Evolutionary conservation across 2,888 invertebrate genomes (phyloP).

Genomic region (Sarcophaga carnaria): DNA sequence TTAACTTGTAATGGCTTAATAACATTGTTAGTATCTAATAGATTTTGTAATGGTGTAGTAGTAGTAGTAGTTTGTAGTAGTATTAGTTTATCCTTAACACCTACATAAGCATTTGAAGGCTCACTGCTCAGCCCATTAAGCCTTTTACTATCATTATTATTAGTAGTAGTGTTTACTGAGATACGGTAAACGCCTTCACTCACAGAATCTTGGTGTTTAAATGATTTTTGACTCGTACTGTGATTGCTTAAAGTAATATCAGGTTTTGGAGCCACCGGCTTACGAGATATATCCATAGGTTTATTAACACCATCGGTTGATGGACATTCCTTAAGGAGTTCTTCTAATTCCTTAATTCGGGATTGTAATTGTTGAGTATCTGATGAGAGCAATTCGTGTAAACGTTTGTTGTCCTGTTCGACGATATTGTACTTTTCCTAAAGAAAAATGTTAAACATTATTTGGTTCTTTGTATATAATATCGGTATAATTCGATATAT

Average conservation of each 20-base stretch:
- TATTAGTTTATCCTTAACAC: slow-evolving; percentile 54
- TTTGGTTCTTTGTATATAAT: not conserved
- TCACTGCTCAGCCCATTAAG: slow-evolving; percentile 48
- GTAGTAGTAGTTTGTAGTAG: slow-evolving; percentile 55
- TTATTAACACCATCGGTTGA: slow-evolving; percentile 71
- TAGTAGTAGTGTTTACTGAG: slow-evolving; percentile 78
- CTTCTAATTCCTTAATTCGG: slow-evolving; percentile 71
- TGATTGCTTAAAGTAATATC: slow-evolving; percentile 46
- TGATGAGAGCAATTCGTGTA: slow-evolving; percentile 75
- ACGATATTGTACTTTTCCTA: slow-evolving; percentile 78
- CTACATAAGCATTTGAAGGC: slow-evolving; percentile 53
- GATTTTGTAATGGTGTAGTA: slow-evolving; percentile 53
- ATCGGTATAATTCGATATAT: too few species aligned
- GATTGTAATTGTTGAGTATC: slow-evolving; percentile 61
- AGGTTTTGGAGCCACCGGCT: slow-evolving; percentile 52
- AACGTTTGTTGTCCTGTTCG: slow-evolving; percentile 77
- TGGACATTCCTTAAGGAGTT: slow-evolving; percentile 72
- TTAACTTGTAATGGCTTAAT: slow-evolving; percentile 61
- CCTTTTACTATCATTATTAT: slow-evolving; percentile 59
- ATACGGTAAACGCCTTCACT: slow-evolving; percentile 81
- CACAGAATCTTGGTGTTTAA: slow-evolving; percentile 80
- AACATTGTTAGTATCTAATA: slow-evolving; percentile 67
- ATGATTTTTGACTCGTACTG: slow-evolving; percentile 77
- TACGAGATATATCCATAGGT: slow-evolving; percentile 63
- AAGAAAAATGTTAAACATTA: slow-evolving; percentile 28